A percentile compares a stretch with the other conserved stretches of the same genome.
Conservation (phyloP, 23 tunicate species). For the Halocynthia aurantium region DNA sequence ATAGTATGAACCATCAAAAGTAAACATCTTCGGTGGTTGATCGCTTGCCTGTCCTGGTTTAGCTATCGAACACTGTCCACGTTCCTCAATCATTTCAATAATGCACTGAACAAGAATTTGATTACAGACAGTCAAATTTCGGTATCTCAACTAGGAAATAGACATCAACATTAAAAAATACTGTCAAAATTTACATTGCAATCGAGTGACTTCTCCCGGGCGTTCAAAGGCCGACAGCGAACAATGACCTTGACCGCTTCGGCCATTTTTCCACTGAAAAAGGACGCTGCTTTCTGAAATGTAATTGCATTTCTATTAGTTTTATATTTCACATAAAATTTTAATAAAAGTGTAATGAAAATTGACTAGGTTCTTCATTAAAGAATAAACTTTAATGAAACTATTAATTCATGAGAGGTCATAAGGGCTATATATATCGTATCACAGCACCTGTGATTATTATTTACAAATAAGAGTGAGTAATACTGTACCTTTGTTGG, state of each 20-base stretch:
- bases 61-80: conserved; percentile 54
- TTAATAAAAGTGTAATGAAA: no score
- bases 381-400: no score
- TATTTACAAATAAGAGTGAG: no score
- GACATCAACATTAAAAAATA: no score
- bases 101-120: conserved; percentile 30
- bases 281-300: conserved; percentile 46
- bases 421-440: no score
- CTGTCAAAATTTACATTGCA: conserved; percentile 60
- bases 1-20: conserved; percentile 98
- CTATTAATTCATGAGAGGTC: no score
- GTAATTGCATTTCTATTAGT: not conserved
- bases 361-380: no score
- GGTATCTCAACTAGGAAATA: not conserved
- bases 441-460: no score
- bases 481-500: no score
- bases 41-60: conserved; percentile 44
- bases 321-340: no score
- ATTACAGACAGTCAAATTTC: not conserved
- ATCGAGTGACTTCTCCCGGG: conserved; percentile 59
- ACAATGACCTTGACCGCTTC: conserved; percentile 98
- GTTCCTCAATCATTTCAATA: conserved; percentile 64
- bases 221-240: conserved; percentile 95
- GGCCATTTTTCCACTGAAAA: conserved; percentile 73
- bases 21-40: conserved; percentile 86